phyloP scores from a whole-genome alignment of 2,888 invertebrate species.

The Agriotes lineatus region DNA sequence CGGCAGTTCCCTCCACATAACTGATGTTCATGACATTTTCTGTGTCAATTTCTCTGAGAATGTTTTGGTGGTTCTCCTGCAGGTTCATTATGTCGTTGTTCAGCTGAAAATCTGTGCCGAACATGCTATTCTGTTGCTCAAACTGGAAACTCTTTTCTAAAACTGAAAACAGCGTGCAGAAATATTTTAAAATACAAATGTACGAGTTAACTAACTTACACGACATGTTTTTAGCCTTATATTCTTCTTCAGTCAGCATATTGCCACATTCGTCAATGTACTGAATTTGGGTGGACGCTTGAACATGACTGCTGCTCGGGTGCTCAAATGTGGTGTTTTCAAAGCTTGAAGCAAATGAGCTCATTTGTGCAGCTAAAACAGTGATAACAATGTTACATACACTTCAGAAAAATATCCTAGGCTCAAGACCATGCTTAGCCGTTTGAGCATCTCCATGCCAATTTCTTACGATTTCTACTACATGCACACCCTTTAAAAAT shows the following conservation, averaged over 20 bases:
- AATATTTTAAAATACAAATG: too few relatives aligned
- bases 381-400: too few relatives aligned
- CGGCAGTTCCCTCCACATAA: conserved; percentile 1
- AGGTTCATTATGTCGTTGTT: conserved; percentile 31
- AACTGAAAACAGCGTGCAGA: too few relatives aligned
- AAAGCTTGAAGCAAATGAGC: background rate
- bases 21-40: conserved; percentile 10
- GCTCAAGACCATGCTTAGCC: too few relatives aligned
- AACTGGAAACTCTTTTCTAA: conserved; percentile 1
- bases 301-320: background rate
- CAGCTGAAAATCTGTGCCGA: conserved; percentile 35
- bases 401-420: too few relatives aligned
- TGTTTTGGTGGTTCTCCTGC: conserved; percentile 24
- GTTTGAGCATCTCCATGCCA: too few relatives aligned
- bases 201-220: background rate
- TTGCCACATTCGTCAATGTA: conserved; percentile 43
- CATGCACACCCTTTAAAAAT: too few relatives aligned
- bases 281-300: conserved; percentile 37
- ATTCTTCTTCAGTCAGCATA: conserved; percentile 37
- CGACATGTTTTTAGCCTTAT: conserved; percentile 19
- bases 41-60: conserved; percentile 1
- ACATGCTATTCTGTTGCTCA: conserved; percentile 11
- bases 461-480: too few relatives aligned
- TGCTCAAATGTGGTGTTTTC: background rate
- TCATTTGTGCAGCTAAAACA: background rate